These are phyloP conservation scores for Choristoneura fumiferana DNA, from an alignment of 1,140 invertebrate genomes.

Conservation along the genomic window DNA sequence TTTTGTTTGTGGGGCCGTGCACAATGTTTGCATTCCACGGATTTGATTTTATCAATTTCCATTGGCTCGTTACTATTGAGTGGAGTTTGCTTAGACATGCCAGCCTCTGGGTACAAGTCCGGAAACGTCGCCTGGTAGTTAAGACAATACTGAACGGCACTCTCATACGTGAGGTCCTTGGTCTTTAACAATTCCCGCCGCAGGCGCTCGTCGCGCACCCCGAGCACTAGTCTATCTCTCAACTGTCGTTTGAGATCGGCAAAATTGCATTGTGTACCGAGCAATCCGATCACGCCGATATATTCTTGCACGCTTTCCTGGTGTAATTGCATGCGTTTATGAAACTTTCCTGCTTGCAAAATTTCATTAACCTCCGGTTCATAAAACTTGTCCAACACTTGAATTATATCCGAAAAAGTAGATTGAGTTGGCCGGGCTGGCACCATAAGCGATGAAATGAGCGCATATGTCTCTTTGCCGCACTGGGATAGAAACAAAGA, in stretches of 20 bases:
- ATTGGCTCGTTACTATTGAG: too few relatives aligned
- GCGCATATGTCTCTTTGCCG: slow-evolving; percentile 30
- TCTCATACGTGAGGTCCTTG: too few relatives aligned
- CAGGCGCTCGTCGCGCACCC: slow-evolving; percentile 31
- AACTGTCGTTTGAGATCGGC: slow-evolving; percentile 30
- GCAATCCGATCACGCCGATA: slow-evolving; percentile 28
- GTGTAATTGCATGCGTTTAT: slow-evolving; percentile 29
- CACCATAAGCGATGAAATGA: slow-evolving; percentile 30
- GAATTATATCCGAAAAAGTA: slow-evolving; percentile 23
- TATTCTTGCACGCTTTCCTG: slow-evolving; percentile 34
- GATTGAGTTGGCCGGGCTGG: slow-evolving; percentile 27
- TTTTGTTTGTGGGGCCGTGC: too few relatives aligned
- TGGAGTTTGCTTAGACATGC: too few relatives aligned
- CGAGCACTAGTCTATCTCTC: slow-evolving; percentile 29
- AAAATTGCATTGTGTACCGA: slow-evolving; percentile 31
- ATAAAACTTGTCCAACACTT: slow-evolving; percentile 32
- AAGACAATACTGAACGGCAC: too few relatives aligned
- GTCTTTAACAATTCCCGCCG: too few relatives aligned
- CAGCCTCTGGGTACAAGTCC: too few relatives aligned
- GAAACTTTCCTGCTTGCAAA: slow-evolving; percentile 34
- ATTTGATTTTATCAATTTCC: too few relatives aligned
- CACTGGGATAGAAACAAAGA: slow-evolving; percentile 34
- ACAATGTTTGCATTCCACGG: too few relatives aligned
- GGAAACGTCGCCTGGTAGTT: too few relatives aligned
- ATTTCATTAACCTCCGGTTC: slow-evolving; percentile 38